phyloP scores from a whole-genome alignment of 2,113 vertebrate genomes.

The Riparia riparia region DNA sequence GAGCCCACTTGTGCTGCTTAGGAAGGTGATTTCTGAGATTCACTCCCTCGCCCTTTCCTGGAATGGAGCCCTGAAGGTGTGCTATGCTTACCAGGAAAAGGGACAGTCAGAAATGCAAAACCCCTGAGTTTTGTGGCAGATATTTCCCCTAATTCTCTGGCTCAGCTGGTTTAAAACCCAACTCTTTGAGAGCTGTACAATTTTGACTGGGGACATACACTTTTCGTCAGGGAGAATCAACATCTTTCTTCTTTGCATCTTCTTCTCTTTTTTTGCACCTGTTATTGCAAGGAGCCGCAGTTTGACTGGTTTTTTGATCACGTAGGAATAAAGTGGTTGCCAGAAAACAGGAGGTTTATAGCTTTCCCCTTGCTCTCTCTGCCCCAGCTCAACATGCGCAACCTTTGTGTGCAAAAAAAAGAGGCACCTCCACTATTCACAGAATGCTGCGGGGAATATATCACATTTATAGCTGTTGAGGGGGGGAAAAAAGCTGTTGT shows the following conservation, averaged over 20 bases:
- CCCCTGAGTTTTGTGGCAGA: neutral
- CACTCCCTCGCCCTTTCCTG: neutral
- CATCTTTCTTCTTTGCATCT: neutral
- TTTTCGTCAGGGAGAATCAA: neutral
- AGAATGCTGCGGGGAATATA: constrained; percentile 7
- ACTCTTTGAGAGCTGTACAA: rapidly evolving
- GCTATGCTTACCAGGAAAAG: neutral
- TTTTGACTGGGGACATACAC: neutral
- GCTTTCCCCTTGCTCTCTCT: neutral
- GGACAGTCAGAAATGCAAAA: neutral
- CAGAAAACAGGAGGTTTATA: neutral
- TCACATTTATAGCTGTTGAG: neutral
- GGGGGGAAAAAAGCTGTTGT: neutral
- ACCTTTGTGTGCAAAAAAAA: neutral
- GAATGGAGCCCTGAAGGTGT: neutral
- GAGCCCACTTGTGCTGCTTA: neutral
- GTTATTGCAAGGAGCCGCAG: neutral
- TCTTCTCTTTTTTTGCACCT: neutral
- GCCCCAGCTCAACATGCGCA: neutral
- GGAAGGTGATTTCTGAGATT: neutral
- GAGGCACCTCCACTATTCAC: neutral
- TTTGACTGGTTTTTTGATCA: neutral
- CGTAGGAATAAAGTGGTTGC: neutral
- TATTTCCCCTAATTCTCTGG: neutral
- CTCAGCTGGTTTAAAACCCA: neutral